Base-by-base conservation (phyloP, 2,888 invertebrate genomes). In the Suillia variegata region DNA sequence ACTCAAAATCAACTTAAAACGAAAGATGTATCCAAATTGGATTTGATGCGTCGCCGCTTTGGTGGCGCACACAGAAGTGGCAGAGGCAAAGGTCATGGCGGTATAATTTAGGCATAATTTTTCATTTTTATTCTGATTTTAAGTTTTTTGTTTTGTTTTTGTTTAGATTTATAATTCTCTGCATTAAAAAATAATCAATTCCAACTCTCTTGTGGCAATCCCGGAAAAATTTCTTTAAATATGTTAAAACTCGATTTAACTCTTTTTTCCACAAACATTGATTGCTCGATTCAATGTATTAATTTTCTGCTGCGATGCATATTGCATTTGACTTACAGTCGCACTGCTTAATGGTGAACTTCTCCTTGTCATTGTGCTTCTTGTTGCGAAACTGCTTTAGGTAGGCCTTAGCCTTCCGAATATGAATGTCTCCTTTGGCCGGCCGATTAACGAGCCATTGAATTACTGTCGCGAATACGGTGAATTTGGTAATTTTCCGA, bases 361-460 rank as follows among this genome's bases (percentile, higher is more conserved):
- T 69, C 2, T 79, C 75, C 13, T 61, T 67, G 15, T 77, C 75
- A 5, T 55, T 49, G 67, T 58, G 53, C 50, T 73, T 79, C 45
- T 71, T 76, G 0, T 66, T 66, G 12, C 66, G 69, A 34, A 74
- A 66, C 1, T 62, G 26, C 21, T 56, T 62, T 4, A 81, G 34
- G 63, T 69, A 81, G 1, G 66, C 51, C 2, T 61, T 33, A 0
- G 80, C 78, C 17, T 76, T 78, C 20, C 66, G 59, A 1, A 81
- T 50, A 15, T 80, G 74, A 0, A 65, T 21, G 61, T 79, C 75
- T 0, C 69, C 67, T 2, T 68, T 65, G 0, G 66, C 59, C 12
- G 78, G 73, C 20, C 76, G 72, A 33, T 74, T 73, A 1, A 77
- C 69, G 61, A 82, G 68, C 82, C 82, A 82, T 67, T 79, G 79